phyloP scores from a whole-genome alignment of 2,797 vertebrate species.

The Chaenodraco wilsoni region DNA sequence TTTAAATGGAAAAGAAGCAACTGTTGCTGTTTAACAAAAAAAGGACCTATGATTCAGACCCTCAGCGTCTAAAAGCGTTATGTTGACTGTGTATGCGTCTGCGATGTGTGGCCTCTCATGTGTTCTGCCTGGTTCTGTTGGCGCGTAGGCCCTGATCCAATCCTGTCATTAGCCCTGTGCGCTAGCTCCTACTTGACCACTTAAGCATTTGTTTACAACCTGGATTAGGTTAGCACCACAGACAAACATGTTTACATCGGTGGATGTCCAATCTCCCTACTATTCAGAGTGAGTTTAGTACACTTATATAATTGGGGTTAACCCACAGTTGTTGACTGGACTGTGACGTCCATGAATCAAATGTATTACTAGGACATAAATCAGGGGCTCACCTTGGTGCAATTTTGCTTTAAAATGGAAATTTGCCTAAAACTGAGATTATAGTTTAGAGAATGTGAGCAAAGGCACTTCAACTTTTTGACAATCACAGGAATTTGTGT shows the following conservation, averaged over 20 bases:
- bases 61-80: conserved; percentile 56
- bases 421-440: conserved; percentile 40
- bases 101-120: conserved; percentile 63
- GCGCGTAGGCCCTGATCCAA: conserved; percentile 65
- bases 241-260: conserved; percentile 73
- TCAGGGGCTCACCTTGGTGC: conserved; percentile 61
- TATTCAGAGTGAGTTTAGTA: conserved; percentile 50
- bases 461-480: conserved; percentile 66
- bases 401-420: conserved; percentile 55
- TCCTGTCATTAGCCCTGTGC: conserved; percentile 74
- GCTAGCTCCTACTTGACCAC: conserved; percentile 69
- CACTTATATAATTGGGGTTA: conserved; percentile 41
- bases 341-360: conserved; percentile 33
- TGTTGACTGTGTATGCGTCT: conserved; percentile 61
- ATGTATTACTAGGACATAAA: conserved; percentile 60
- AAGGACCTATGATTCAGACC: conserved; percentile 69
- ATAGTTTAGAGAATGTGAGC: conserved; percentile 39
- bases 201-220: conserved; percentile 78
- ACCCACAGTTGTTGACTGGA: conserved; percentile 50
- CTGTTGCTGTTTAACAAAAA: conserved; percentile 63
- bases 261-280: conserved; percentile 60
- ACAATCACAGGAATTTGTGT: conserved; percentile 73
- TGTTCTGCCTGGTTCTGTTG: conserved; percentile 59
- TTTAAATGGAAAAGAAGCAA: conserved; percentile 61
- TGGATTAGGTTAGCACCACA: conserved; percentile 64